Base-by-base conservation (phyloP, 2,113 vertebrate genomes). In the Symphodus melops region DNA sequence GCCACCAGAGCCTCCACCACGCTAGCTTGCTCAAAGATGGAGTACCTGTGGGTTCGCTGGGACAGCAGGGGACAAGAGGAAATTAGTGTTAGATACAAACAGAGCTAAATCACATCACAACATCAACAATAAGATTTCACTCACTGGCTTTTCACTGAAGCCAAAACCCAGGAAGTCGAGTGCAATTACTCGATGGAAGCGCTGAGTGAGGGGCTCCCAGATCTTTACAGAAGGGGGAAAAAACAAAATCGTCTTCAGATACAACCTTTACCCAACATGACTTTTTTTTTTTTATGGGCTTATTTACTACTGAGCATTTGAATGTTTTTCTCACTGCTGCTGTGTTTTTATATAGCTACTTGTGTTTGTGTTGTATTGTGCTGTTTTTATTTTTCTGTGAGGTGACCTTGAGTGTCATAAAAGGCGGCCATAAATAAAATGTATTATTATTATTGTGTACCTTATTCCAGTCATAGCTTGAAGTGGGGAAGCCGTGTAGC, bases 141-240 rank as follows among this genome's bases (percentile, higher is more conserved):
- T 95, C 76, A 99, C 97, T 3, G 98, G 97, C 75, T 99, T 99
- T 89, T 98, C 97, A 1, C 97, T 99, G 91, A 99, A 99, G 77
- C 98, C 98, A 12, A 99, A 99, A 4, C 97, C 97, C 0, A 99
- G 82, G 51, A 99, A 99, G 86, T 99, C 98, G 20, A 97, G 92
- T 1, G 96, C 96, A 0, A 99, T 94, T 77, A 99, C 96, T 12
- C 96, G 90, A 75, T 96, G 95, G 74, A 99, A 99, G 52, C 95
- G 93, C 73, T 96, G 95, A 1, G 92, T 96, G 75, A 99, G 94
- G 1, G 95, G 96, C 86, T 98, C 97, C 98, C 98, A 99, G 52
- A 99, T 95, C 97, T 99, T 78, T 0, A 56, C 37, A 17, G 39
- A 8, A 0, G 1, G 19, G 2, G 41, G 19, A 59, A 2, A n/a